phyloP scores from a whole-genome alignment of 2,113 vertebrate genomes.

The Pelmatolapia mariae region DNA sequence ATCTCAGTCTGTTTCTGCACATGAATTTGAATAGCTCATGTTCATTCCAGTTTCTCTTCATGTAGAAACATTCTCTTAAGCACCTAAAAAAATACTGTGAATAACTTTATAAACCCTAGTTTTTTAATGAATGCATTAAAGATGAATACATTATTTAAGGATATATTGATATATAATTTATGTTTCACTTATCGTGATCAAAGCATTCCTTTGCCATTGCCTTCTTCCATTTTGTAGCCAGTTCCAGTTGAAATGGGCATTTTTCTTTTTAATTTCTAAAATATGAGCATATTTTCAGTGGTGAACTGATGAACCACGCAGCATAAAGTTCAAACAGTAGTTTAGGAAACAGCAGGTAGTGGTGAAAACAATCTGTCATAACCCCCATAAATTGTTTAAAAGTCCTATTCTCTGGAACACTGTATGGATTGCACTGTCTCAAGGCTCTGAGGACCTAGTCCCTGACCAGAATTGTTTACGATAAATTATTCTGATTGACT shows the following conservation, averaged over 20 bases:
- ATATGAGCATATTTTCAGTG: not conserved
- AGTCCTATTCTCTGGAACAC: not conserved
- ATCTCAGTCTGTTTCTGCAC: constrained; percentile 30
- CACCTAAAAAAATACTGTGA: constrained; percentile 73
- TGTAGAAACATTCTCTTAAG: constrained; percentile 55
- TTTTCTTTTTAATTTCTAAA: constrained; percentile 5
- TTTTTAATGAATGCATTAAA: constrained; percentile 57
- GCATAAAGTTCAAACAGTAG: not conserved
- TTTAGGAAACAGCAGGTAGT: not conserved
- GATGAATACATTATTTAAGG: constrained; percentile 34
- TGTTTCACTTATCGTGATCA: constrained; percentile 24
- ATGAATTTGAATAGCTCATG: constrained; percentile 48
- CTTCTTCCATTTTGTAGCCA: constrained; percentile 45
- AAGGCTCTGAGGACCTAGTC: constrained; percentile 14
- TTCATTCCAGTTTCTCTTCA: constrained; percentile 66
- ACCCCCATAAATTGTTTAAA: not conserved
- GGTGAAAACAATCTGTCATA: not conserved
- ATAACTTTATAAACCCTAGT: constrained; percentile 66
- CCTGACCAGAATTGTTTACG: constrained; percentile 36
- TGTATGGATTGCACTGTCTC: constrained; percentile 28
- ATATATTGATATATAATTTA: constrained; percentile 39
- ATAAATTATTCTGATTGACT: constrained; percentile 3
- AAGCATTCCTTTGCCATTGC: constrained; percentile 50
- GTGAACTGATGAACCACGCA: not conserved
- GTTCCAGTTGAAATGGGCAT: constrained; percentile 24